Evolutionary conservation across 2,113 vertebrate species (phyloP).

Genomic region (Ptyas mucosa): DNA sequence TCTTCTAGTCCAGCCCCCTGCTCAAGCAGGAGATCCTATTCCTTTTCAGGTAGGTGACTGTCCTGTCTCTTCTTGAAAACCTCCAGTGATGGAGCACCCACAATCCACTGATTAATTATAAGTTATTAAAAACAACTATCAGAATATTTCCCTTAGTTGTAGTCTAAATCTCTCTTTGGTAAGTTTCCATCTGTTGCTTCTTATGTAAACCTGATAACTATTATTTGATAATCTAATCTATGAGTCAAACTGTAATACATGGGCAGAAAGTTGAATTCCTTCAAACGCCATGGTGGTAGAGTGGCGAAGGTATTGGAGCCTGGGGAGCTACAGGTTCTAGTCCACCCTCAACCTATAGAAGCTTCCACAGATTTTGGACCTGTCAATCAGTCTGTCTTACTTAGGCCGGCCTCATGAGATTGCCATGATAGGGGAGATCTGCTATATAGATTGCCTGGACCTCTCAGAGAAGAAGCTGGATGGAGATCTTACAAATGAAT

Average conservation of each 20-base stretch:
- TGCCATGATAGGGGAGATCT: neutral
- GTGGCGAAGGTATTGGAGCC: neutral
- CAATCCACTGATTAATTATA: too few relatives aligned
- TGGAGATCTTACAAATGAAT: neutral
- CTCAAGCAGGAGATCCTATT: too few relatives aligned
- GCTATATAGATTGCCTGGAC: neutral
- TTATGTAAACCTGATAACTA: neutral
- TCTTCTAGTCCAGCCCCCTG: too few relatives aligned
- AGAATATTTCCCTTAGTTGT: too few relatives aligned
- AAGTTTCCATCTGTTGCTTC: too few relatives aligned
- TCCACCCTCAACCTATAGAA: neutral
- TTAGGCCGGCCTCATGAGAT: neutral
- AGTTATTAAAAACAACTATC: too few relatives aligned
- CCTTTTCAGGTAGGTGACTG: too few relatives aligned
- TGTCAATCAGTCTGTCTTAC: neutral
- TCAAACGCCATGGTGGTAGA: neutral
- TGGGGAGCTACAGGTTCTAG: neutral
- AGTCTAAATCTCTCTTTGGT: too few relatives aligned
- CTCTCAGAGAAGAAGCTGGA: neutral
- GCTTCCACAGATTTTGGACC: neutral
- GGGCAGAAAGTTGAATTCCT: neutral
- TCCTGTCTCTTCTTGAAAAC: too few relatives aligned
- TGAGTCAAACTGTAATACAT: neutral
- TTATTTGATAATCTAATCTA: neutral
- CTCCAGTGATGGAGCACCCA: too few relatives aligned